Conservation (phyloP, 2,888 invertebrate genomes). For the Phaonia tiefii region DNA sequence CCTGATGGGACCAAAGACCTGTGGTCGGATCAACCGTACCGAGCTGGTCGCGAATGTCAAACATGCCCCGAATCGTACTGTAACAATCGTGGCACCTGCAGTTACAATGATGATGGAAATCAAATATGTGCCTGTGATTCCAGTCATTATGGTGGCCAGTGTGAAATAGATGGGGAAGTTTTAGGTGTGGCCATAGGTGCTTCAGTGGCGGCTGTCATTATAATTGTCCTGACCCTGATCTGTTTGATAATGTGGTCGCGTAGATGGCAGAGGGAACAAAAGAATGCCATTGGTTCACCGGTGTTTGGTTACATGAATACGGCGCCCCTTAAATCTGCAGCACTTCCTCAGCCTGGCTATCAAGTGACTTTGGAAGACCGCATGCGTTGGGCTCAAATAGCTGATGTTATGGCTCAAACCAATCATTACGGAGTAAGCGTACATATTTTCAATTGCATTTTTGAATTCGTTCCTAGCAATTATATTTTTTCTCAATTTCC, state of each 20-base stretch:
- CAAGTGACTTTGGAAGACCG: slow-evolving; percentile 89
- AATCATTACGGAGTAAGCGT: slow-evolving; percentile 90
- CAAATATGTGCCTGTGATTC: slow-evolving; percentile 86
- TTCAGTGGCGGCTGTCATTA: slow-evolving; percentile 92
- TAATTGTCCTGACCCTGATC: slow-evolving; percentile 92
- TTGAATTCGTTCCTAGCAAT: not conserved
- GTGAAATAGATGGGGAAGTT: slow-evolving; percentile 95
- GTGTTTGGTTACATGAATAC: slow-evolving; percentile 93
- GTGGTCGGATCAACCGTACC: slow-evolving; percentile 84
- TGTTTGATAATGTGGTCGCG: slow-evolving; percentile 96
- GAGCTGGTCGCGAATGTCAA: slow-evolving; percentile 88
- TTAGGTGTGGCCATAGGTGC: slow-evolving; percentile 95
- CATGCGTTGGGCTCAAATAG: slow-evolving; percentile 93
- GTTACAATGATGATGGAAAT: slow-evolving; percentile 84
- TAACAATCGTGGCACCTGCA: slow-evolving; percentile 92
- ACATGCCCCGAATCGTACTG: slow-evolving; percentile 90
- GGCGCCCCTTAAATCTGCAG: slow-evolving; percentile 85
- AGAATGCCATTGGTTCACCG: slow-evolving; percentile 88
- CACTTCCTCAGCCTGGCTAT: slow-evolving; percentile 85
- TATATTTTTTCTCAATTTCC: slow-evolving; percentile 63
- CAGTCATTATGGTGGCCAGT: slow-evolving; percentile 90
- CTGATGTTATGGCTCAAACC: slow-evolving; percentile 92
- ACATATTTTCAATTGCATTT: not conserved
- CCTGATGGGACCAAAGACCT: slow-evolving; percentile 89
- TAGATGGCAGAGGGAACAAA: slow-evolving; percentile 94